Base-by-base conservation (phyloP, 2,888 invertebrate species). In the Eupeodes latifasciatus region DNA sequence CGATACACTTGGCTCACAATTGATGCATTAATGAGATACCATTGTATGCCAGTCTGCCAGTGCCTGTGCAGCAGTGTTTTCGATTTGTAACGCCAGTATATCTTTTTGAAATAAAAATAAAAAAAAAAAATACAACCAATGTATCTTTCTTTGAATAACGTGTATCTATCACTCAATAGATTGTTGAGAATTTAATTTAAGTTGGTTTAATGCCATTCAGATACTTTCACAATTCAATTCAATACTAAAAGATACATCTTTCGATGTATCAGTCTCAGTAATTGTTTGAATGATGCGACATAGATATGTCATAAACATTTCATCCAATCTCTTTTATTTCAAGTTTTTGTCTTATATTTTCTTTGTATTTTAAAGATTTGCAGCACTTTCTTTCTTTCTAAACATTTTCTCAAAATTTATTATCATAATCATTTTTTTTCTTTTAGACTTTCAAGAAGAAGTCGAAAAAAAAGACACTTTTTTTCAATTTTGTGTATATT, bases 161-260 rank as follows among this genome's bases (percentile, higher is more conserved):
- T 49, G 71, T 72, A 87, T 87, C 87, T 87, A 84, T 80, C 87
- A 84, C 79, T 87, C 87, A 66, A 69, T 62, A 36, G 76, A 69
- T 14, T 67, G 77, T 72, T 81, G 36, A 64, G 67, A 47, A 71
- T 74, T 74, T 75, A 47, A 79, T 79, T 81, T 72, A 67, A 77
- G 81, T 62, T 62, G 67, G 55, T 74, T 69, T 79, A 79, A 49
- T 49, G 61, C 40, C 82, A 61, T 53, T 51, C 62, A 85, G 49
- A 69, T 69, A 75, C 64, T 71, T 71, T 57, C 57, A 57, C 62
- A 76, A 67, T 51, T 34, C 81, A 81, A 47, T 71, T 57, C 51
- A 57, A 55, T 64, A 55, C 14, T 14, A 71, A 81, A 47, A 72
- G 61, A 67, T 61, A 74, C 81, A 72, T 67, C 19, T 67, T 51